Evolutionary conservation across 1,140 invertebrate species (phyloP).

Genomic region (Calephelis virginiensis): DNA sequence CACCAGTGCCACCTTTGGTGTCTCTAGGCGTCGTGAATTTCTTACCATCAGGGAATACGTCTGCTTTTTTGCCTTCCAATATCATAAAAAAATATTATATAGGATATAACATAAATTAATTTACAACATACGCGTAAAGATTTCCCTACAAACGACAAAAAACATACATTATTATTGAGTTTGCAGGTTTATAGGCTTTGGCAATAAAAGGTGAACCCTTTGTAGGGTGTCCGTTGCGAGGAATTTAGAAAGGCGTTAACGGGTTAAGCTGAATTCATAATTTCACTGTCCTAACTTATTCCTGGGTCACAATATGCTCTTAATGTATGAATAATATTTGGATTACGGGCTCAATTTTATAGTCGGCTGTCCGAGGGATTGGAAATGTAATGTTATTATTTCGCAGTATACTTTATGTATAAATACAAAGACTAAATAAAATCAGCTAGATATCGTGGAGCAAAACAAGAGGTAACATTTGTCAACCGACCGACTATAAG

Average conservation of each 20-base stretch:
- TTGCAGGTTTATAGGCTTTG: not conserved
- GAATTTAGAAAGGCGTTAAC: slow-evolving; percentile 10
- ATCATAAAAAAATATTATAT: too few relatives aligned
- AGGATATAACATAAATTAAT: too few relatives aligned
- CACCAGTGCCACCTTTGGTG: too few relatives aligned
- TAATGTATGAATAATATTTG: slow-evolving; percentile 16
- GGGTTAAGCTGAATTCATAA: slow-evolving; percentile 14
- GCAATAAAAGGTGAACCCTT: slow-evolving; percentile 10
- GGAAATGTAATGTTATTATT: not conserved
- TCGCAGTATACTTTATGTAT: not conserved
- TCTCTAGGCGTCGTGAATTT: too few relatives aligned
- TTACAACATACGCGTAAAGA: not conserved
- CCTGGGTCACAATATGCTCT: not conserved
- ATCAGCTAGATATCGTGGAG: too few relatives aligned
- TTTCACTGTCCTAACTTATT: slow-evolving; percentile 1
- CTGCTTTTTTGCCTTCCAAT: too few relatives aligned
- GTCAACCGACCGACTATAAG: too few relatives aligned
- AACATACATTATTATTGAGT: not conserved
- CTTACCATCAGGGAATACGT: too few relatives aligned
- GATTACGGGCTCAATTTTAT: slow-evolving; percentile 7
- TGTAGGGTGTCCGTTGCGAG: slow-evolving; percentile 4
- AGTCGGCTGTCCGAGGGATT: not conserved
- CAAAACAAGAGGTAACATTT: too few relatives aligned
- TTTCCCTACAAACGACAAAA: not conserved
- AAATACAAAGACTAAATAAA: too few relatives aligned